Percentiles rank a stretch among this genome's conserved stretches.
These are phyloP conservation scores for Pyrocoelia pectoralis DNA, from an alignment of 2,888 invertebrate genomes.

Conservation along the genomic window DNA sequence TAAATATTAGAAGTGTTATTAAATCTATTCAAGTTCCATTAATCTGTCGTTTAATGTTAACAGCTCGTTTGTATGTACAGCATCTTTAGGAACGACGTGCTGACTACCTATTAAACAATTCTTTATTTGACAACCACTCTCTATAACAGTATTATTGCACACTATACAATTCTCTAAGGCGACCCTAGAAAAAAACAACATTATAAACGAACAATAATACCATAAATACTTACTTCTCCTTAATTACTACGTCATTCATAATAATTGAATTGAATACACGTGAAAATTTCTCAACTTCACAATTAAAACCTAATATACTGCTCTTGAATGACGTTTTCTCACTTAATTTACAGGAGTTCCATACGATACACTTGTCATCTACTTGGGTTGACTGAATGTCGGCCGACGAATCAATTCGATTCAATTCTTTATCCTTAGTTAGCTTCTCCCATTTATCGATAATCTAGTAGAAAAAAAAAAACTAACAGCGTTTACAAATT, in stretches of 20 bases:
- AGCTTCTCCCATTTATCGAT: slow-evolving; percentile 69
- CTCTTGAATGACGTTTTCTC: slow-evolving; percentile 86
- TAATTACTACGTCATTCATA: slow-evolving; percentile 86
- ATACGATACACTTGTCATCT: slow-evolving; percentile 77
- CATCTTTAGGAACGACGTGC: slow-evolving; percentile 65
- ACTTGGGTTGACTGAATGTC: slow-evolving; percentile 79
- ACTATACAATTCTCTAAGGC: slow-evolving; percentile 77
- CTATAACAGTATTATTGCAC: slow-evolving; percentile 75
- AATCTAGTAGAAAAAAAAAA: too few relatives aligned
- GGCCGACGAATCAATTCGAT: slow-evolving; percentile 68
- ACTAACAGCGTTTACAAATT: too few relatives aligned
- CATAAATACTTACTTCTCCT: slow-evolving; percentile 73
- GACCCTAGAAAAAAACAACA: slow-evolving; percentile 64
- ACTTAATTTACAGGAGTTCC: slow-evolving; percentile 74
- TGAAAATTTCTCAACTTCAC: slow-evolving; percentile 80
- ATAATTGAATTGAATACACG: slow-evolving; percentile 83
- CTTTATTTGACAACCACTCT: slow-evolving; percentile 72
- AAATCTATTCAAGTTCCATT: slow-evolving; percentile 62
- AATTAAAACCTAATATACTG: slow-evolving; percentile 81
- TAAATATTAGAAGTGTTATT: not conserved
- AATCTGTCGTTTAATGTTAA: slow-evolving; percentile 63
- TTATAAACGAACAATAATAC: not conserved
- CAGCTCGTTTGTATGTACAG: slow-evolving; percentile 63
- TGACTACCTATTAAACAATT: slow-evolving; percentile 80
- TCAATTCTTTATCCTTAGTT: slow-evolving; percentile 59